Evolutionary conservation across 2,797 vertebrate species (phyloP).

Genomic region (Trachops cirrhosus): DNA sequence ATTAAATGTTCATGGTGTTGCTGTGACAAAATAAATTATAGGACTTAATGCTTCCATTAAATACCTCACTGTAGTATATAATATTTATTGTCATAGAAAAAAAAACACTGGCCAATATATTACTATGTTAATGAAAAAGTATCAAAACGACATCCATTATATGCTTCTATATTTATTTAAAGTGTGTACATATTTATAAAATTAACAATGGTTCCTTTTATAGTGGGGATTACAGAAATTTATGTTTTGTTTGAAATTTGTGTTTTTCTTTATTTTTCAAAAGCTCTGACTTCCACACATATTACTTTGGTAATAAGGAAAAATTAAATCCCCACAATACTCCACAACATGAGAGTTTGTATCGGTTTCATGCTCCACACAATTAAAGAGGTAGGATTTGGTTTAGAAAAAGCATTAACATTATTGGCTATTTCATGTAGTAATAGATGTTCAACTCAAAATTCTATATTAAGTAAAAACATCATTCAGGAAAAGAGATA

Average conservation of each 20-base stretch:
- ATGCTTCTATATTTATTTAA: not conserved
- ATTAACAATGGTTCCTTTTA: not conserved
- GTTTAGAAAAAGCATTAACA: not conserved
- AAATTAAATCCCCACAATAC: not conserved
- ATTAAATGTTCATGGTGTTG: not conserved
- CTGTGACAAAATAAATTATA: not conserved
- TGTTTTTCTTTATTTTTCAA: not conserved
- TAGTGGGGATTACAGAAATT: not conserved
- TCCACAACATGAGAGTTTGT: not conserved
- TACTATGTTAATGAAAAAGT: not conserved
- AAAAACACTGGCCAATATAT: not conserved
- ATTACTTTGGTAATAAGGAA: not conserved
- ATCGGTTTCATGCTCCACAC: not conserved
- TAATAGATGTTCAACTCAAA: not conserved
- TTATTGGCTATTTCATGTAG: not conserved
- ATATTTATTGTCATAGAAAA: not conserved
- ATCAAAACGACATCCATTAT: not conserved
- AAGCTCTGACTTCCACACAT: not conserved
- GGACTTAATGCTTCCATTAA: not conserved
- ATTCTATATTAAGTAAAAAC: not conserved
- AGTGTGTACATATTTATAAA: not conserved
- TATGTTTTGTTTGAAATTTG: not conserved
- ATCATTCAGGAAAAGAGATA: not conserved
- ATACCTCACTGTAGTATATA: not conserved
- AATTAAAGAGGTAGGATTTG: not conserved